Conservation (phyloP, 2,797 vertebrate species). For the Heteromormyrus szaboi region DNA sequence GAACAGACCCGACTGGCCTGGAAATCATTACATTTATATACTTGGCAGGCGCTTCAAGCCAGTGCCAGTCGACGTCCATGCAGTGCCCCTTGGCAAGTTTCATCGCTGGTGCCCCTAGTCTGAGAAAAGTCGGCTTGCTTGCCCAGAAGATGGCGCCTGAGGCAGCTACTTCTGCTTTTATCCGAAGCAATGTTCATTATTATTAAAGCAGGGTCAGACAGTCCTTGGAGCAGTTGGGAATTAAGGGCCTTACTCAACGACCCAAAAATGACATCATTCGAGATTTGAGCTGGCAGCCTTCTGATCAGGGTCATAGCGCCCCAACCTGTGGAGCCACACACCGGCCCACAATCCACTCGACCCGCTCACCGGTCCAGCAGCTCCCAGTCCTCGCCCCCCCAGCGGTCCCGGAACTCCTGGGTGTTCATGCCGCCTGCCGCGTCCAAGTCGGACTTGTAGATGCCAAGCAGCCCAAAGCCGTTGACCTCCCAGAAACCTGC, state of each 20-base stretch:
- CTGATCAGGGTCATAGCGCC: background rate
- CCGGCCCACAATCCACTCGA: background rate
- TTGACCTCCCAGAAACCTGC: conserved; percentile 77
- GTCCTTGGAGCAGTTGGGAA: background rate
- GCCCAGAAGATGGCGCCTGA: background rate
- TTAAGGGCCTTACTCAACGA: background rate
- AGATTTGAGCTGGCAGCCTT: background rate
- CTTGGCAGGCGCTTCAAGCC: background rate
- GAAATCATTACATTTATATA: background rate
- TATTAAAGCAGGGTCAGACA: background rate
- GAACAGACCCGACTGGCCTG: background rate
- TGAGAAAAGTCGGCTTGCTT: background rate
- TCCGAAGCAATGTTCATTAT: background rate
- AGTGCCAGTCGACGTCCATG: background rate
- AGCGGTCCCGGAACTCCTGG: conserved; percentile 68
- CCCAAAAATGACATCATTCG: background rate
- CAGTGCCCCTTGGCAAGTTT: background rate
- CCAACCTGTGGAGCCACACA: background rate
- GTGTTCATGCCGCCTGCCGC: conserved; percentile 76
- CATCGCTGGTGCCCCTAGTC: background rate
- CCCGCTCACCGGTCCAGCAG: conserved; percentile 65
- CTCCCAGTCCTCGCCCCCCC: conserved; percentile 83
- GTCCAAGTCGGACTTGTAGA: conserved; percentile 76
- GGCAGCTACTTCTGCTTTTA: background rate
- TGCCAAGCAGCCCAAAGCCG: conserved; percentile 74